Percentiles rank a stretch among this genome's conserved stretches.
Evolutionary conservation across 1,140 invertebrate species (phyloP).

Genomic region (Diorhabda sublineata): DNA sequence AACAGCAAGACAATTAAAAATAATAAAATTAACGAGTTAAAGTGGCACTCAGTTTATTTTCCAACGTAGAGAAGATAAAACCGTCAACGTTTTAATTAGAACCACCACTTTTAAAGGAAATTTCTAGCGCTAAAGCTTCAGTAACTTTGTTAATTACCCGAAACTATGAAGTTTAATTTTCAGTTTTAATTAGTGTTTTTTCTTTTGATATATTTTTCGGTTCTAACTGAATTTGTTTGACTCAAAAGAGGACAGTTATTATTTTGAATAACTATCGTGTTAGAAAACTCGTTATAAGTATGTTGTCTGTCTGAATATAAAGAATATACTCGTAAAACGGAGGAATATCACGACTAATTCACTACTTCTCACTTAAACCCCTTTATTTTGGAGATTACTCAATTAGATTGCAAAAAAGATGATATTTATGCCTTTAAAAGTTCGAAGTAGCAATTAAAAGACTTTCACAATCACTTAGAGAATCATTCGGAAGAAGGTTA

Average conservation of each 20-base stretch:
- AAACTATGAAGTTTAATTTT: background rate
- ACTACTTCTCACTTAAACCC: no score
- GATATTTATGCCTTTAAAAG: no score
- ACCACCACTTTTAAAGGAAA: background rate
- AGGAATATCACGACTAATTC: no score
- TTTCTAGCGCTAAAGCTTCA: background rate
- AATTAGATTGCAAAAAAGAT: no score
- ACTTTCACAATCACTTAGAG: no score
- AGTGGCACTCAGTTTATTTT: background rate
- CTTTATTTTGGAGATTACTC: no score
- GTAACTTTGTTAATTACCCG: background rate
- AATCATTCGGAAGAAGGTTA: no score
- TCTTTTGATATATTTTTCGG: background rate
- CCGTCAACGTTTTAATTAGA: background rate
- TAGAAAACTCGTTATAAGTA: no score
- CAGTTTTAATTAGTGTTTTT: background rate
- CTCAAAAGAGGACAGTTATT: background rate
- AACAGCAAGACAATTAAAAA: background rate
- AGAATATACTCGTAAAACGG: no score
- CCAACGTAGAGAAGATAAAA: background rate
- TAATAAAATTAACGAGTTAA: constrained; percentile 1
- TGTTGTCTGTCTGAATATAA: no score
- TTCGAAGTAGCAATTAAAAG: no score
- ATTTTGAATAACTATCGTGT: no score
- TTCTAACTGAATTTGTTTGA: background rate